Base-by-base conservation (phyloP, 2,113 vertebrate species). In the Zapornia atra region DNA sequence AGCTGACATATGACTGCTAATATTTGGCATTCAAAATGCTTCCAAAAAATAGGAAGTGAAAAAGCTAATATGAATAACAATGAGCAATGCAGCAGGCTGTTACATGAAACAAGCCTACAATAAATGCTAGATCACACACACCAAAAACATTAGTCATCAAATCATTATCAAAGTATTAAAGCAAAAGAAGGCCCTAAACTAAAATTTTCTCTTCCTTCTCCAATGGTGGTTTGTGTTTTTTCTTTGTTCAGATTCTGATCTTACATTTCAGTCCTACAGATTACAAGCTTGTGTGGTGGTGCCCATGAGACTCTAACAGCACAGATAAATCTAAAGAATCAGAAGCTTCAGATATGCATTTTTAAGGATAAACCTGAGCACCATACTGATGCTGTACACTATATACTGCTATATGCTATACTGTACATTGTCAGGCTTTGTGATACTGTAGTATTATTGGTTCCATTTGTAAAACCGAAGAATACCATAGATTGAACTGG, bases 51-150 rank as follows among this genome's bases (percentile, higher is more conserved):
- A 81, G 71, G 56, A 93, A 96, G 71, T 5, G 3, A 59, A 90
- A 88, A 96, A 66, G n/a, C 46, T 75, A 70, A 82, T 38, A 85
- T 76, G 95, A 97, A 96, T 96, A 97, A 86, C 92, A 96, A 85
- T 91, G 44, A 75, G 57, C 89, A 91, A 28, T 42, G 73, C 80
- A 93, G 53, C 82, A 77, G 87, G 56, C 91, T 95, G 48, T 85
- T 95, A 65, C 87, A 70, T 63, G 94, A 85, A 90, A 72, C 26
- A 88, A 86, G 40, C 31, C 40, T 50, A 57, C 54, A 70, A 42
- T 61, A 88, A 90, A 65, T 46, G 14, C n/a, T 59, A 78, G 12
- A 48, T 53, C 40, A 59, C 31, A 85, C 8, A 34, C 9, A 24
- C 15, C 2, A 64, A 25, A 64, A 69, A 51, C 48, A 31, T 36